A percentile compares a stretch with the other conserved stretches of the same genome.
These are phyloP conservation scores for Dicyrtoma fusca DNA, from an alignment of 2,888 invertebrate species.

Conservation along the genomic window DNA sequence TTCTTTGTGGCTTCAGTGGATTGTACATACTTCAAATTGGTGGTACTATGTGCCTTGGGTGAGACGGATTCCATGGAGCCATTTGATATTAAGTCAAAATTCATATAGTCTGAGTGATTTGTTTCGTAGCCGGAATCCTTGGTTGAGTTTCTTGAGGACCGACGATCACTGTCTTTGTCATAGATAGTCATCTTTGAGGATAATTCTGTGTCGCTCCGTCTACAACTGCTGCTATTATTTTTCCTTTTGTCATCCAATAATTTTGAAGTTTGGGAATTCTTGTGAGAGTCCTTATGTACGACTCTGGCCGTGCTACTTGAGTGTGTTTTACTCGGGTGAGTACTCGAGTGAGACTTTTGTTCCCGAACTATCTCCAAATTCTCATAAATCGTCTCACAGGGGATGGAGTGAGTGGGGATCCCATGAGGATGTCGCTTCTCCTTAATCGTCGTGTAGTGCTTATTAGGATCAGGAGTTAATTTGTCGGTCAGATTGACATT, in stretches of 20 bases:
- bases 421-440: constrained; percentile 15
- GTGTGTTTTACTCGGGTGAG: neutral
- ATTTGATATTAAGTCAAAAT: constrained; percentile 40
- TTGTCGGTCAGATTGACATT: constrained; percentile 24
- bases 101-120: constrained; percentile 51
- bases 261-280: neutral
- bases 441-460: constrained; percentile 9
- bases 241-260: neutral
- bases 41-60: neutral
- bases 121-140: constrained; percentile 58
- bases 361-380: constrained; percentile 55
- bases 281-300: neutral
- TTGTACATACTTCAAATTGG: neutral
- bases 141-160: constrained; percentile 57
- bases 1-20: neutral
- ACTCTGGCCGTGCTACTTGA: too few relatives aligned
- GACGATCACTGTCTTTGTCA: constrained; percentile 53
- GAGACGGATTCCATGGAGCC: constrained; percentile 33
- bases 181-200: constrained; percentile 46
- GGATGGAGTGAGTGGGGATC: constrained; percentile 18
- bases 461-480: constrained; percentile 19
- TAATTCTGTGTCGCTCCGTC: neutral
- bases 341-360: constrained; percentile 36
- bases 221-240: neutral
- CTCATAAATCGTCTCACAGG: constrained; percentile 55